Base-by-base conservation (phyloP, 1,140 invertebrate species). In the Helicoverpa zea region DNA sequence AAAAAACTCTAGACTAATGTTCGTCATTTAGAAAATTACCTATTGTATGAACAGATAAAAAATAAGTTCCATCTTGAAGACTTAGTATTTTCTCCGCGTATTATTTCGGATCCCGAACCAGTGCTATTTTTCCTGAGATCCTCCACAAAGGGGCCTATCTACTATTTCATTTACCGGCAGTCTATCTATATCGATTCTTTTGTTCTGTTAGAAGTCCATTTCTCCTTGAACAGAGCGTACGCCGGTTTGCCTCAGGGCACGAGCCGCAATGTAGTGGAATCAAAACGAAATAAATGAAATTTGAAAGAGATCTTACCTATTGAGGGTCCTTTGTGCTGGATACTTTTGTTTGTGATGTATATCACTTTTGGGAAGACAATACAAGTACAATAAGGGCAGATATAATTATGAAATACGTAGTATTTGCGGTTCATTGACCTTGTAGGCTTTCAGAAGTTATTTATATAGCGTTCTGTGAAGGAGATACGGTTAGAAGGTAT, bases 261-360 rank as follows among this genome's bases (percentile, higher is more conserved):
- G 35, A 75, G 43, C 58, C 18, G 73, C 58, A 75, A 61, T 75
- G 73, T 35, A 61, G 18, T 13, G 18, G 14, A 61, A 75, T 61
- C 35, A 49, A 75, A 75, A 75, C 58, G 73, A 75, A 68, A 75
- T 75, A 59, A 75, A 61, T 61, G 23, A 51, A 61, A 29, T 75
- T 75, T 49, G 29, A 10, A 59, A 58, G 54, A 74, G 30, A 74
- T 74, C 16, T 7, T 72, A 49, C 47, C 49, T 30, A 74, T 74
- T 43, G 54, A 58, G 58, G 54, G 54, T 47, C 35, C 54, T 74
- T 43, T 58, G 56, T 12, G n/a, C n/a, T 29, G 35, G 29, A 54
- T 54, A 54, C 49, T 72, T 56, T 23, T 72, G 35, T 72, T 54
- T 72, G 51, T 13, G 49, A 72, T 35, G 23, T 72, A 72, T 54